A percentile compares a stretch with the other conserved stretches of the same genome.
Evolutionary conservation across 2,888 invertebrate genomes (phyloP).

Genomic region (Latrodectus elegans): DNA sequence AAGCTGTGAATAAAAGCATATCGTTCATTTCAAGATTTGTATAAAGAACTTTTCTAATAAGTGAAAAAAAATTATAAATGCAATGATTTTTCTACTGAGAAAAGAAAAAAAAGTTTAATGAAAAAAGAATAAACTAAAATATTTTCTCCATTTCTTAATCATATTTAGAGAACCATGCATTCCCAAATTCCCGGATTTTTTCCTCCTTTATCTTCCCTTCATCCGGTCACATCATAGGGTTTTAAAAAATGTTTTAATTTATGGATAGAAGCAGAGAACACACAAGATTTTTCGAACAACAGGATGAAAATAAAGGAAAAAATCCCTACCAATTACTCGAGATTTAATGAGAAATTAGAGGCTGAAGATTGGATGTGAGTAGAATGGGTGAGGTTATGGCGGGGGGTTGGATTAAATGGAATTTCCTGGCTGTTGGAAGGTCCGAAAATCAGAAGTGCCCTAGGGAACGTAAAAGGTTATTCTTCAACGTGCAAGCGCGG

Average conservation of each 20-base stretch:
- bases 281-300: slow-evolving; percentile 14
- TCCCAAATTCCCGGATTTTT: not conserved
- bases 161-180: too few species aligned
- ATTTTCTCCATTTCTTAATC: too few species aligned
- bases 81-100: too few species aligned
- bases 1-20: not conserved
- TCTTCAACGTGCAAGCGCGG: slow-evolving; percentile 44
- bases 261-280: slow-evolving; percentile 22
- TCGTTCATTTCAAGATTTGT: too few species aligned
- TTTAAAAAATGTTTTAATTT: not conserved
- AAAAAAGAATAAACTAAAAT: too few species aligned
- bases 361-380: slow-evolving; percentile 56
- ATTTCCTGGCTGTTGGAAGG: slow-evolving; percentile 47
- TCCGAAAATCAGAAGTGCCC: slow-evolving; percentile 40
- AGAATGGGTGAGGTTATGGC: slow-evolving; percentile 28
- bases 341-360: slow-evolving; percentile 69
- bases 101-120: too few species aligned
- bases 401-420: slow-evolving; percentile 62
- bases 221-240: too few species aligned
- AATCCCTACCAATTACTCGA: slow-evolving; percentile 62
- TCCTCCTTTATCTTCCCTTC: not conserved
- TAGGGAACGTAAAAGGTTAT: slow-evolving; percentile 54
- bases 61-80: too few species aligned
- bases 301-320: slow-evolving; percentile 19
- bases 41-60: too few species aligned